Conservation (phyloP, 2,888 invertebrate genomes). For the Troglohyphantes excavatus region DNA sequence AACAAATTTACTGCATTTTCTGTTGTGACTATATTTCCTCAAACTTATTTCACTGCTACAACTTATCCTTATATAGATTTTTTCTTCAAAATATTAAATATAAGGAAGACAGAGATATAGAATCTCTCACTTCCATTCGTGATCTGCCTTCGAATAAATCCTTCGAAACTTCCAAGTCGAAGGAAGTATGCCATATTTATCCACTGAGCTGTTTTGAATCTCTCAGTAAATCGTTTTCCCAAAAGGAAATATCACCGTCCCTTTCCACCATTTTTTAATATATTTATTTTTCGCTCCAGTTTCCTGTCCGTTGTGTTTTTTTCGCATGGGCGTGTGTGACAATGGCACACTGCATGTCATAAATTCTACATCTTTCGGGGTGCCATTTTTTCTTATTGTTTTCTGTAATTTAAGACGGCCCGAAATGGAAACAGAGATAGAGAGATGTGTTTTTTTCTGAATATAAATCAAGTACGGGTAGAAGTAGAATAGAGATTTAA, state of each 20-base stretch:
- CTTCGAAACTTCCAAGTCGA: slow-evolving; percentile 2
- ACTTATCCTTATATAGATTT: too few species aligned
- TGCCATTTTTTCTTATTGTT: neutral
- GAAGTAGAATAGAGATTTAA: neutral
- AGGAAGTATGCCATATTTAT: slow-evolving; percentile 14
- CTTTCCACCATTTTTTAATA: slow-evolving; percentile 8
- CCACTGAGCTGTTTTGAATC: slow-evolving; percentile 20
- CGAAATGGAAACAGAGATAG: neutral
- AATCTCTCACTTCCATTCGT: neutral
- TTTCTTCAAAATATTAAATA: neutral
- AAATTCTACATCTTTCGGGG: neutral
- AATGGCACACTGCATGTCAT: slow-evolving; percentile 14
- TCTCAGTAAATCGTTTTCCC: slow-evolving; percentile 2
- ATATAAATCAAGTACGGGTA: neutral
- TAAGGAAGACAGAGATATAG: neutral
- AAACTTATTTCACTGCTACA: too few species aligned
- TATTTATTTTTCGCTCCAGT: neutral
- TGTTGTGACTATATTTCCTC: too few species aligned
- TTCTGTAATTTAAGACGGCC: neutral
- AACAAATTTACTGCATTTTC: too few species aligned
- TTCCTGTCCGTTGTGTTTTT: neutral
- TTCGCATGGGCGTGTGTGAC: slow-evolving; percentile 8
- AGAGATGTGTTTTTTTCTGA: neutral
- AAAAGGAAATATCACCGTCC: neutral
- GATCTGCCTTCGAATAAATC: neutral